Evolutionary conservation across 2,113 vertebrate species (phyloP), one percentile per base, ranked within the genome.

Genomic region (Leucopsar rothschildi): DNA sequence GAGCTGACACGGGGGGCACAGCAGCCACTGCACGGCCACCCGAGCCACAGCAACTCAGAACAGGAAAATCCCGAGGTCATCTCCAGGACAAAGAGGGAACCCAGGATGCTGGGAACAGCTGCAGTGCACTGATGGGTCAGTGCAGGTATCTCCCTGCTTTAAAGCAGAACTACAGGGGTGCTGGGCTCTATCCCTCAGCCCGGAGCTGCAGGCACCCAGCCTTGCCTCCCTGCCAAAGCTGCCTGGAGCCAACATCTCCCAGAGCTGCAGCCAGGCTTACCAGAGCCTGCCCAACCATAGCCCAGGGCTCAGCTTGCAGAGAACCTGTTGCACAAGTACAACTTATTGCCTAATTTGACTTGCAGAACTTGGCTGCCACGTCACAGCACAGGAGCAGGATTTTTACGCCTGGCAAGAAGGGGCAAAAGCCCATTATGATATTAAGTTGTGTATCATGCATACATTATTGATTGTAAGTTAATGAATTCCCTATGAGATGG

Each of bases 391-490:
- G 71, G 56, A 75, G 52, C 40, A 64, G 90, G 64, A 52, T 29
- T 86, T 94, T 95, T 64, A 96, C 23, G 16, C 86, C 86, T 75
- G 82, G 92, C 95, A 92, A 88, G 69, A 23, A 82, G n/a, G 69
- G 59, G 60, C 24, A 75, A 79, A 94, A 95, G 49, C 89, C 78
- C 96, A 93, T 94, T 94, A 93, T 0, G 9, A 57, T 49, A 91
- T 91, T 79, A 95, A 84, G 81, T 84, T 90, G 88, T 88, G 83
- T 42, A 93, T 66, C 55, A 55, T 44, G 64, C 86, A 93, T 95
- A 72, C 64, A 94, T 93, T 93, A 95, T 95, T 96, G 91, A 96
- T 90, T 59, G 82, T 59, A 93, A 86, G 66, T 86, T 76, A 90
- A 92, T 92, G 92, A 86, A 77, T 70, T 90, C 75, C 94, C 80